These are phyloP conservation scores for Dinomys branickii DNA, from an alignment of 2,113 vertebrate genomes.

Conservation along the genomic window DNA sequence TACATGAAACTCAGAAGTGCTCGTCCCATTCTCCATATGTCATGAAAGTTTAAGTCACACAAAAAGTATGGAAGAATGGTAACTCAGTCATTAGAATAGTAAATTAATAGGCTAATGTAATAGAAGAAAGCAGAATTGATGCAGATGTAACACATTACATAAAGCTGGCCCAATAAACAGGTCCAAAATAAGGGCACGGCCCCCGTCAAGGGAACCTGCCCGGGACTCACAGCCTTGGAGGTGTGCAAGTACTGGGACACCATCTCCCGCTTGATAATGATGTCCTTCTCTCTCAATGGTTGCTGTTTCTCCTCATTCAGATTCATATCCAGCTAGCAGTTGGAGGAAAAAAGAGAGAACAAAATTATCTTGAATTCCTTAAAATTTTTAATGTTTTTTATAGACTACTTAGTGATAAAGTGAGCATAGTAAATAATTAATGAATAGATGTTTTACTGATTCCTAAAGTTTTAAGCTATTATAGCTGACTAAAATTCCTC, in stretches of 20 bases:
- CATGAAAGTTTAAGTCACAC: conserved; percentile 35
- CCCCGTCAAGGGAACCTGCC: background rate
- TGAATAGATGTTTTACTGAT: conserved; percentile 52
- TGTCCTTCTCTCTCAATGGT: conserved; percentile 90
- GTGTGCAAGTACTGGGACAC: conserved; percentile 93
- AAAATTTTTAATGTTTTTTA: conserved; percentile 56
- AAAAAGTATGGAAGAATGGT: background rate
- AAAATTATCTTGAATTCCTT: conserved; percentile 1
- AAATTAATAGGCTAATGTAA: background rate
- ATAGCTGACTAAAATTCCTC: conserved; percentile 22
- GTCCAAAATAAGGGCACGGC: conserved; percentile 12
- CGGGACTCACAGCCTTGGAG: conserved; percentile 89
- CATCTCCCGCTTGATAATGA: conserved; percentile 92
- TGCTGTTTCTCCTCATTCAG: conserved; percentile 92
- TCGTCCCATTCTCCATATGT: background rate
- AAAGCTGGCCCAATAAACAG: conserved; percentile 39
- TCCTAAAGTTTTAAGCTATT: conserved; percentile 39
- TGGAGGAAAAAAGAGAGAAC: background rate
- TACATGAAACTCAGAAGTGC: background rate
- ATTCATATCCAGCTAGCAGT: conserved; percentile 92
- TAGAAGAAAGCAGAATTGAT: background rate
- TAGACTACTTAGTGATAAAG: background rate
- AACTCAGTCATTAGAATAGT: background rate
- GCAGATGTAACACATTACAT: background rate
- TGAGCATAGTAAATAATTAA: conserved; percentile 1